phyloP scores from a whole-genome alignment of 2,797 vertebrate genomes.

The Siniperca obscura region DNA sequence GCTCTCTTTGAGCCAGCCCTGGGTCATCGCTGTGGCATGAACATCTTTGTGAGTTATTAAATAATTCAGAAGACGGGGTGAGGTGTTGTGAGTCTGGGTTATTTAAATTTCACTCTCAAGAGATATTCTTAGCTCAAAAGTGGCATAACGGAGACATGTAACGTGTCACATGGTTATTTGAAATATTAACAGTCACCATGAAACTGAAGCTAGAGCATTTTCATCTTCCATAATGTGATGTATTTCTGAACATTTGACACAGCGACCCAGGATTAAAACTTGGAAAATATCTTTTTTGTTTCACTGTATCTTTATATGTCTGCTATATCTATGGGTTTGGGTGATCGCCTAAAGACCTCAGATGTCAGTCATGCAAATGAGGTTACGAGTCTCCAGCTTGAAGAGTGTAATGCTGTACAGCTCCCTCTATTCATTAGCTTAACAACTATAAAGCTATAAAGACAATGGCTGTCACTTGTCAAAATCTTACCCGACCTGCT shows the following conservation, averaged over 20 bases:
- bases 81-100: slow-evolving; percentile 46
- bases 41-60: slow-evolving; percentile 52
- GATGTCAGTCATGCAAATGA: slow-evolving; percentile 49
- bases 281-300: background rate
- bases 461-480: slow-evolving; percentile 6
- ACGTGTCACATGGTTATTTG: slow-evolving; percentile 8
- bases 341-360: slow-evolving; percentile 19
- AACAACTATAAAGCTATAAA: slow-evolving; percentile 13
- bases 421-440: slow-evolving; percentile 29
- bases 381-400: slow-evolving; percentile 30
- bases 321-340: slow-evolving; percentile 15
- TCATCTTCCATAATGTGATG: background rate
- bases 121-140: slow-evolving; percentile 52
- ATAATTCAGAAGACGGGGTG: slow-evolving; percentile 60
- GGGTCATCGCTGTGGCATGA: slow-evolving; percentile 29
- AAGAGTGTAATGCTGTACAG: background rate
- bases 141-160: background rate
- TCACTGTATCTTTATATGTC: background rate
- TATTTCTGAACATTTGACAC: background rate
- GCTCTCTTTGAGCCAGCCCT: slow-evolving; percentile 32
- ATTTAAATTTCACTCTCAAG: slow-evolving; percentile 45
- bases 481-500: slow-evolving; percentile 38
- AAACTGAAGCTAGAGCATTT: background rate
- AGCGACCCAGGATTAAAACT: background rate
- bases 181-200: background rate